Percentiles rank a stretch among this genome's conserved stretches.
These are phyloP conservation scores for Amphiprion percula DNA, from an alignment of 2,113 vertebrate genomes.

Conservation along the genomic window DNA sequence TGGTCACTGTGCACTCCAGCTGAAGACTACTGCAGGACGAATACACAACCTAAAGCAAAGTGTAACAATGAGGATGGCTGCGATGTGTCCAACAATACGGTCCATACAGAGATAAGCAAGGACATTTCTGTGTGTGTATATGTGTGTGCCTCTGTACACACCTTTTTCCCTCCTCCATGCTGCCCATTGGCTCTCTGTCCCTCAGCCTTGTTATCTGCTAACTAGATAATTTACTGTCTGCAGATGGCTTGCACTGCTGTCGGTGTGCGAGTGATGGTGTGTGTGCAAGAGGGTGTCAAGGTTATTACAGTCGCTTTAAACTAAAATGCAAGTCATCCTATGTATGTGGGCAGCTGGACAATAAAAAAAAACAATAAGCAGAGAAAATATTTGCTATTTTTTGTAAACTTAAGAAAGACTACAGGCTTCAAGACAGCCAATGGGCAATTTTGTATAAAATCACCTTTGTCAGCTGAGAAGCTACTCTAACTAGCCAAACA, in stretches of 20 bases:
- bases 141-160: conserved; percentile 13
- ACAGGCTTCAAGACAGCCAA: too few relatives aligned
- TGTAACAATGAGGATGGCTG: background rate
- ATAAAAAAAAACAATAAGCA: background rate
- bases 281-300: conserved; percentile 42
- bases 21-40: background rate
- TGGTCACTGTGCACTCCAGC: too few relatives aligned
- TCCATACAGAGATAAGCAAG: conserved; percentile 18
- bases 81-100: background rate
- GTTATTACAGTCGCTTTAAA: conserved; percentile 52
- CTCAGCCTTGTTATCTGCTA: conserved; percentile 55
- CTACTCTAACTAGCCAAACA: background rate
- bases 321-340: conserved; percentile 41
- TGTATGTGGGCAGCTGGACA: background rate
- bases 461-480: background rate
- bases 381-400: background rate
- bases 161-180: conserved; percentile 4
- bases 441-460: background rate
- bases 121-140: background rate
- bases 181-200: conserved; percentile 17
- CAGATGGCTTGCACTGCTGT: conserved; percentile 67
- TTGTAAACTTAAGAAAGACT: background rate
- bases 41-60: conserved; percentile 5
- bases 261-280: conserved; percentile 12
- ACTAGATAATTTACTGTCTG: conserved; percentile 69